Evolutionary conservation across 2,797 vertebrate species (phyloP), one percentile per base, ranked within the genome.

Genomic region (Sebastes baramenuke): DNA sequence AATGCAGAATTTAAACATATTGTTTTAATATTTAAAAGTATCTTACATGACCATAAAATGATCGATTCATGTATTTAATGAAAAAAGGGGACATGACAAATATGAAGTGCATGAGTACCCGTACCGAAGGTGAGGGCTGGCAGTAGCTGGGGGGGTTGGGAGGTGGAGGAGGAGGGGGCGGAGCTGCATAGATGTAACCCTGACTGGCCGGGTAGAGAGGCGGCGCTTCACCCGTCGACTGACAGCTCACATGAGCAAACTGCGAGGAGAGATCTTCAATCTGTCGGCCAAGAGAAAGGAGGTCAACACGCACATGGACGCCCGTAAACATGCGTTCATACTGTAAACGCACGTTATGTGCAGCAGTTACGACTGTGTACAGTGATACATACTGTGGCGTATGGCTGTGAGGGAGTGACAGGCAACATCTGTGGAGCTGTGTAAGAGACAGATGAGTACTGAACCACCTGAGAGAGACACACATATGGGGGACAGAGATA

Each of bases 401-500:
- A 98, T 82, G 97, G 96, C 87, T 98, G 97, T 24, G 96, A 93
- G 79, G 97, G 94, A 81, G 97, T 93, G 87, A 97, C 91, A 27
- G 97, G 95, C 90, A 98, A 92, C 90, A 98, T 96, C 90, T 98
- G 97, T 87, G 98, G 98, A 87, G 97, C 91, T 86, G 97, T 91
- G 89, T 97, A 98, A 30, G 97, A 96, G 85, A 97, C 96, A n/a
- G 97, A 91, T 67, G 97, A 96, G 92, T 97, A 99, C 80, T 97
- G 97, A 90, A 97, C 90, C 77, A 97, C 96, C 94, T 97, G 96
- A 82, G 95, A 93, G 88, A 96, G 93, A 87, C 96, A 91, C 83
- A 94, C 75, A 85, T 11, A 85, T 67, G 20, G 49, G 75, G 80
- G 74, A 88, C 83, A 69, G 32, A 92, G 89, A 93, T 85, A 87